A percentile compares a stretch with the other conserved stretches of the same genome.
Evolutionary conservation across 2,797 vertebrate species (phyloP).

Genomic region (Pangasius macronema): DNA sequence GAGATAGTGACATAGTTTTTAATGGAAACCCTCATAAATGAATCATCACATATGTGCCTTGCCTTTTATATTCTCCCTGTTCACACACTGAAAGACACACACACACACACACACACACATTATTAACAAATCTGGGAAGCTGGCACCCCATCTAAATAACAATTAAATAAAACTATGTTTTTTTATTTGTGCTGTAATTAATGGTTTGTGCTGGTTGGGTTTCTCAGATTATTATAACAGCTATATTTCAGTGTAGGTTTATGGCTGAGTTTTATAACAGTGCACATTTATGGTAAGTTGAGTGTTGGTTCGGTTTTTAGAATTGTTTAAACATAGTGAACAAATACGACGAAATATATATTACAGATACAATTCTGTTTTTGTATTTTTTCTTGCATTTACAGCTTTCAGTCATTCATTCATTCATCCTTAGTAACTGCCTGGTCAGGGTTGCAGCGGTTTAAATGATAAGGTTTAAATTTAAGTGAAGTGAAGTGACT

Average conservation of each 20-base stretch:
- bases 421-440: neutral
- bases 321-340: too few species aligned
- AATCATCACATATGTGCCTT: conserved; percentile 48
- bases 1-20: conserved; percentile 33
- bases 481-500: too few species aligned
- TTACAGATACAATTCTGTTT: neutral
- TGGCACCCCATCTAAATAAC: neutral
- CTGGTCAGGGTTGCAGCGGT: neutral
- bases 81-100: neutral
- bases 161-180: neutral
- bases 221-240: neutral
- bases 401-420: neutral
- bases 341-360: too few species aligned
- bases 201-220: neutral
- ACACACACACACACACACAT: neutral
- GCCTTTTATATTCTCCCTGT: conserved; percentile 37
- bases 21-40: conserved; percentile 56
- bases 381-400: neutral
- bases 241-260: neutral
- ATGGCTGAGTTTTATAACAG: neutral
- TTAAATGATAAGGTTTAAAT: neutral
- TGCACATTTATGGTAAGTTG: too few species aligned
- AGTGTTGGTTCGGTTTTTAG: too few species aligned
- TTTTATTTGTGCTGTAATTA: neutral
- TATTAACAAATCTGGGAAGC: neutral